Evolutionary conservation across 2,113 vertebrate species (phyloP), one percentile per base, ranked within the genome.

Genomic region (Notarius quadriscutis): DNA sequence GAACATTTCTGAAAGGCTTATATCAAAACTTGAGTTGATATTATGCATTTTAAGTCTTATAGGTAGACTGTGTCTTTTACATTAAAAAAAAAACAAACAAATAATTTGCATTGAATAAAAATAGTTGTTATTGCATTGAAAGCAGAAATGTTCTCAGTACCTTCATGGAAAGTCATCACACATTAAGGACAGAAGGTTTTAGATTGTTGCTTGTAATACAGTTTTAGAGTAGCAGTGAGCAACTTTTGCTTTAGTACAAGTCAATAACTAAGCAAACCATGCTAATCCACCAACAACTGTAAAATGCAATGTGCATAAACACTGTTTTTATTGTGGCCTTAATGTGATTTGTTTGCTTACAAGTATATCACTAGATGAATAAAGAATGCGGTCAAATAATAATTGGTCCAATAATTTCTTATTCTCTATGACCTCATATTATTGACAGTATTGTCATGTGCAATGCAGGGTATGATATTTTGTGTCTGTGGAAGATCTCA

Each of bases 361-460:
- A 41, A 41, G 34, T 41, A 75, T 51, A 25, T 25, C 51, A 55
- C 5, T 27, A 27, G 30, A 34, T 20, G 0, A 81, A 41, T 34
- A 25, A 34, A 57, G 51, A 55, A 79, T 9, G 6, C 18, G 25
- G 48, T 75, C 72, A 50, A 51, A 78, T 55, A 55, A 75, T 75
- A 7, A 27, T 0, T 10, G 1, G 3, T 62, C 79, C 57, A 18
- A 41, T 81, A 4, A 15, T 80, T 30, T 57, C 53, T 25, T 81
- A 41, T 62, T 34, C 18, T 22, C 30, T 81, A 25, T 6, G 9
- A 20, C 83, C 25, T 30, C 50, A 53, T 3, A 15, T 72, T 72
- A 84, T 55, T 84, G 55, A 71, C 77, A 71, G n/a, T 67, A 53
- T 51, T 79, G 84, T 65, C 60, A 55, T 79, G 77, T 84, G 27